Conservation (phyloP, 2,797 vertebrate species). For the Sebastes taczanowskii region DNA sequence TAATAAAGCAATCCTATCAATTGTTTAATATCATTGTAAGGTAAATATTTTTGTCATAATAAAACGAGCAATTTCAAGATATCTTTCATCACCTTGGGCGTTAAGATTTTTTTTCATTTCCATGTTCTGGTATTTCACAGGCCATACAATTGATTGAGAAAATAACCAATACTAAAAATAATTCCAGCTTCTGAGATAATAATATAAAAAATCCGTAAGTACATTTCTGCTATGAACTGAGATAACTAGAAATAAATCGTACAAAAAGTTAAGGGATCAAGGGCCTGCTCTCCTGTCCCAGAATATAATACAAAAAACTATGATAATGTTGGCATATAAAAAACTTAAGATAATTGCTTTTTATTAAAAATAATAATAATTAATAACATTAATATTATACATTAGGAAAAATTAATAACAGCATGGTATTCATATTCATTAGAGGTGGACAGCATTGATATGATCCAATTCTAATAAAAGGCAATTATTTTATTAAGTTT, state of each 20-base stretch:
- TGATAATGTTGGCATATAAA: background rate
- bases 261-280: background rate
- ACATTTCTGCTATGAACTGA: background rate
- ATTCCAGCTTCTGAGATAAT: background rate
- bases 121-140: background rate
- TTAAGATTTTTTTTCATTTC: background rate
- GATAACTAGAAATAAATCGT: rapidly evolving
- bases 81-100: background rate
- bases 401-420: too few species aligned
- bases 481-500: too few species aligned
- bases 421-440: too few species aligned
- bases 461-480: too few species aligned
- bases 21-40: background rate
- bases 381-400: too few species aligned
- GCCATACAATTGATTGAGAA: background rate
- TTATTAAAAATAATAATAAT: too few species aligned
- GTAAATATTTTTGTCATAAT: background rate
- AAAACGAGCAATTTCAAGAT: background rate
- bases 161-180: background rate
- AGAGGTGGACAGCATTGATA: too few species aligned
- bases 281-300: too few species aligned
- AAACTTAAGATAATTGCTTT: too few species aligned
- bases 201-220: background rate
- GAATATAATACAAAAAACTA: too few species aligned
- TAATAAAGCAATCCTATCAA: background rate